Percentiles rank a stretch among this genome's conserved stretches.
phyloP scores from a whole-genome alignment of 2,797 vertebrate genomes.

The Euthynnus affinis region DNA sequence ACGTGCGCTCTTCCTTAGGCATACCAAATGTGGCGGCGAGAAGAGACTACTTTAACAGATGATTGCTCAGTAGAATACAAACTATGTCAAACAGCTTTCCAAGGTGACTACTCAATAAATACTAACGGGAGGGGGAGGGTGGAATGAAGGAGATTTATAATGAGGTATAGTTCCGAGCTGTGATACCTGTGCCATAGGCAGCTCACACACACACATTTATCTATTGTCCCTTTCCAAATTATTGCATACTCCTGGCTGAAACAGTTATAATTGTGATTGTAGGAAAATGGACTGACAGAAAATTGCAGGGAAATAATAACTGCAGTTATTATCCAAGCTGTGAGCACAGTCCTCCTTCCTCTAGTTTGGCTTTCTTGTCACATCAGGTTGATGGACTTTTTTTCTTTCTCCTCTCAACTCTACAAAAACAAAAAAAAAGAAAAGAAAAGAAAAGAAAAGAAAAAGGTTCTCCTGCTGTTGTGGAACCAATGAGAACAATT shows the following conservation, averaged over 20 bases:
- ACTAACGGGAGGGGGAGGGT: conserved; percentile 22
- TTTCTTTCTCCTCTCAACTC: background rate
- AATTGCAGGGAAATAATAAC: conserved; percentile 30
- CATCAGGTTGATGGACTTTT: conserved; percentile 14
- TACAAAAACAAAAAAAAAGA: background rate
- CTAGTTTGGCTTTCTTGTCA: conserved; percentile 23
- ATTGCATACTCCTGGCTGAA: conserved; percentile 9
- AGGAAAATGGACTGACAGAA: conserved; percentile 20
- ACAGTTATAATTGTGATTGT: conserved; percentile 17
- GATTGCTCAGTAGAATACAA: conserved; percentile 66
- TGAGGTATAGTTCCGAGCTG: conserved; percentile 24
- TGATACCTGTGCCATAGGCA: conserved; percentile 6
- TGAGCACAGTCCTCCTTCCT: conserved; percentile 22
- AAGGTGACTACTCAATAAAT: conserved; percentile 72
- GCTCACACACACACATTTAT: background rate
- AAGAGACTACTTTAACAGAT: conserved; percentile 57
- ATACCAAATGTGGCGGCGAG: conserved; percentile 61
- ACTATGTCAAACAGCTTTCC: conserved; percentile 55
- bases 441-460: too few relatives aligned
- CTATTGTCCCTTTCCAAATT: conserved; percentile 26
- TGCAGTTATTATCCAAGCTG: conserved; percentile 31
- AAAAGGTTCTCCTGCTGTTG: conserved; percentile 12
- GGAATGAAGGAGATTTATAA: conserved; percentile 25
- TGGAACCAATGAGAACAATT: conserved; percentile 15
- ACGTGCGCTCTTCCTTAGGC: conserved; percentile 51